Conservation (phyloP, 2,113 vertebrate species). For the Oxyruncus cristatus region DNA sequence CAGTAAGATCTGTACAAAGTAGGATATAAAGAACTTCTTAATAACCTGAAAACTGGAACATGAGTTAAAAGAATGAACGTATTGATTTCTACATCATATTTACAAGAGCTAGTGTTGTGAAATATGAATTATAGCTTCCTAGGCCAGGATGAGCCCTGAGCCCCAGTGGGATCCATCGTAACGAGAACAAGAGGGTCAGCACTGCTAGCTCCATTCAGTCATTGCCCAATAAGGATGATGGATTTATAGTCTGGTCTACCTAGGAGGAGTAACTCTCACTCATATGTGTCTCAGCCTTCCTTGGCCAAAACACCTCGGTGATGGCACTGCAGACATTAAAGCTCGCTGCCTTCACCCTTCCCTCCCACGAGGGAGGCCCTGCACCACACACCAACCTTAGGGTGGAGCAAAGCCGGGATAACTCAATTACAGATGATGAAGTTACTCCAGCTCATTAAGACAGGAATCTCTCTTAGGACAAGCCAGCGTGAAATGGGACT, state of each 20-base stretch:
- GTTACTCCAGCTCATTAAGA: conserved; percentile 10
- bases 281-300: neutral
- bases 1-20: neutral
- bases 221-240: neutral
- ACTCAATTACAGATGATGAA: conserved; percentile 1
- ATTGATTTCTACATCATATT: conserved; percentile 47
- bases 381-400: neutral
- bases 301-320: neutral
- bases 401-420: neutral
- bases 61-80: conserved; percentile 1
- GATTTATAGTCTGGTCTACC: neutral
- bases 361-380: neutral
- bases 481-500: neutral
- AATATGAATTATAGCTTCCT: conserved; percentile 12
- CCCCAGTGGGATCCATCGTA: neutral
- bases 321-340: neutral
- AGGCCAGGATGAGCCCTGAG: neutral
- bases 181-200: neutral
- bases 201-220: neutral
- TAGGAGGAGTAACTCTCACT: neutral
- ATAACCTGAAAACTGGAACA: conserved; percentile 27
- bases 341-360: neutral
- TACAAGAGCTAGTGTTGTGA: conserved; percentile 6
- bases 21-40: conserved; percentile 21
- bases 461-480: conserved; percentile 15